Evolutionary conservation across 2,888 invertebrate genomes (phyloP).

Genomic region (Gymnosoma rotundatum): DNA sequence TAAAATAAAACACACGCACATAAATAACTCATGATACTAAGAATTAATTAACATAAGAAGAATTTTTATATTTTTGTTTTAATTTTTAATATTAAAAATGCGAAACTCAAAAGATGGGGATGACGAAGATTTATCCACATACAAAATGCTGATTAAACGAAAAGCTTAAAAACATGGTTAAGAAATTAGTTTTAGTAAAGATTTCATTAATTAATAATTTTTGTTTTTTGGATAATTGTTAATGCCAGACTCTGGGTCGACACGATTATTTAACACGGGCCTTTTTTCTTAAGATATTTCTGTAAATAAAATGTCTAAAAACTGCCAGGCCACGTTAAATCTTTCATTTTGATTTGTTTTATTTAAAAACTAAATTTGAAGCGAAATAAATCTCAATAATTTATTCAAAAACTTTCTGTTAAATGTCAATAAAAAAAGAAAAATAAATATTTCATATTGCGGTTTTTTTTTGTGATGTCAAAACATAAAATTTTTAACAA

Average conservation of each 20-base stretch:
- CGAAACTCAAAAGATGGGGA: neutral
- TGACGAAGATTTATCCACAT: neutral
- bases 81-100: slow-evolving; percentile 4
- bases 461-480: neutral
- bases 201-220: neutral
- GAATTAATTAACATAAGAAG: slow-evolving; percentile 41
- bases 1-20: neutral
- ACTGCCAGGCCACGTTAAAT: too few relatives aligned
- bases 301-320: neutral
- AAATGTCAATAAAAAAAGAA: neutral
- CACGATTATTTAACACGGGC: neutral
- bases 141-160: neutral
- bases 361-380: neutral
- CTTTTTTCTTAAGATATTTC: neutral
- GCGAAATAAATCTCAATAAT: neutral
- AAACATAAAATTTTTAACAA: neutral
- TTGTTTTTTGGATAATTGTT: neutral
- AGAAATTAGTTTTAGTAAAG: neutral
- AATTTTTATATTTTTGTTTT: neutral
- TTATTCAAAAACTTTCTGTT: slow-evolving; percentile 44
- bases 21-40: slow-evolving; percentile 14
- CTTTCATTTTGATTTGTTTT: neutral
- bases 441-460: slow-evolving; percentile 4
- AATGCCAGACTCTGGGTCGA: neutral
- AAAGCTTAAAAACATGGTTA: neutral